Evolutionary conservation across 2,888 invertebrate species (phyloP).

Genomic region (Diploptera punctata): DNA sequence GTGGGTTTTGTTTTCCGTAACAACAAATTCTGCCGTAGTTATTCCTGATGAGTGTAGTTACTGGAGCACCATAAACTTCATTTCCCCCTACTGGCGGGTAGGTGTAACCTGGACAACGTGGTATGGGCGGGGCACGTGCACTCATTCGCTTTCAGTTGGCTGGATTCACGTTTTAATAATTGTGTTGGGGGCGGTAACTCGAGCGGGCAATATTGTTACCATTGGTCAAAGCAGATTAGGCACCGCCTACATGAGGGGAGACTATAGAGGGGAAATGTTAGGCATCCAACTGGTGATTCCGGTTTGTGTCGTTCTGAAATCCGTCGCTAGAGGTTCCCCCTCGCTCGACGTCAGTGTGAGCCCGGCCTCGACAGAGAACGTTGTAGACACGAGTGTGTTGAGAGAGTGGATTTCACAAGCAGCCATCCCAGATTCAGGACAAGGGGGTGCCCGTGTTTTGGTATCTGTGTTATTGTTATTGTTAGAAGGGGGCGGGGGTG

Average conservation of each 20-base stretch:
- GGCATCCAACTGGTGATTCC: slow-evolving; percentile 23
- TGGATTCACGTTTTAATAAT: neutral
- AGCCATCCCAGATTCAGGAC: too few relatives aligned
- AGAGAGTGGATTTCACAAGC: neutral
- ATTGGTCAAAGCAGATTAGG: neutral
- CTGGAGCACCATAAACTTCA: neutral
- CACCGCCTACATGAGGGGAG: neutral
- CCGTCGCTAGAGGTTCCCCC: slow-evolving; percentile 42
- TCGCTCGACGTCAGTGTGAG: slow-evolving; percentile 28
- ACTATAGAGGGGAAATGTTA: slow-evolving; percentile 11
- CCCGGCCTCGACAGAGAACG: slow-evolving; percentile 4
- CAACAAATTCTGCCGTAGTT: too few relatives aligned
- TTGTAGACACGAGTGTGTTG: neutral
- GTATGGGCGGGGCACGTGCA: neutral
- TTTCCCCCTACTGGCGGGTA: neutral
- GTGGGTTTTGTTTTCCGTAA: too few relatives aligned
- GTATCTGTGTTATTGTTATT: neutral
- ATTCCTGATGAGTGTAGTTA: neutral
- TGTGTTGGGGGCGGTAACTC: neutral
- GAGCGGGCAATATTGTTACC: neutral
- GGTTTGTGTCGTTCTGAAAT: slow-evolving; percentile 38
- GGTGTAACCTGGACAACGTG: too few relatives aligned
- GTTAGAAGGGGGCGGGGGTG: slow-evolving; percentile 21
- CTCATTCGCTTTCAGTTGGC: neutral
- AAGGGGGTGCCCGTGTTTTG: too few relatives aligned